Evolutionary conservation across 35 echinoderm and acorn worm genomes (phyloP).

Genomic region (Holothuria glaberrima): DNA sequence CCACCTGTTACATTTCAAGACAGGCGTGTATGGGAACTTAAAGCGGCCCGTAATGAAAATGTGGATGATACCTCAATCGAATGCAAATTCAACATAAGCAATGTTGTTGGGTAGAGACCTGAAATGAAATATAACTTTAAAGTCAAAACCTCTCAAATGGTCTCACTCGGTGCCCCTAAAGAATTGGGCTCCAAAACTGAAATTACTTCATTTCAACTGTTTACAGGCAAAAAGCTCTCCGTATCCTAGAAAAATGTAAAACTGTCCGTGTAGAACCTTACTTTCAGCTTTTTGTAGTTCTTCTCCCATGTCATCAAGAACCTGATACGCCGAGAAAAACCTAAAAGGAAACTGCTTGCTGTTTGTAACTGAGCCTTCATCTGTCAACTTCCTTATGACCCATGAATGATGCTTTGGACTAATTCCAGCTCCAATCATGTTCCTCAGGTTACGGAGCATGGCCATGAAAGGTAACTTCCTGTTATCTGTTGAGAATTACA

Average conservation of each 20-base stretch:
- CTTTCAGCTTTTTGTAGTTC: conserved; percentile 58
- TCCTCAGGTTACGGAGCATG: conserved; percentile 96
- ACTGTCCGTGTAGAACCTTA: neutral
- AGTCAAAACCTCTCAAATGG: no score
- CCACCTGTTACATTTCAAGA: no score
- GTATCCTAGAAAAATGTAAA: neutral
- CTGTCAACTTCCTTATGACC: conserved; percentile 87
- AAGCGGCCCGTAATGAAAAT: no score
- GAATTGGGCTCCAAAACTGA: no score
- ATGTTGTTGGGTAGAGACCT: no score
- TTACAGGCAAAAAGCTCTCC: no score
- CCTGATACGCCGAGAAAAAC: conserved; percentile 98
- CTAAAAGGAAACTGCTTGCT: conserved; percentile 98
- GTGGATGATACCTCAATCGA: no score
- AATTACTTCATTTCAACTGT: no score
- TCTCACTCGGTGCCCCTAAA: no score
- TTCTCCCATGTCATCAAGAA: conserved; percentile 68
- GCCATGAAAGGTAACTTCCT: conserved; percentile 99
- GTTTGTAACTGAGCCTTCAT: conserved; percentile 81
- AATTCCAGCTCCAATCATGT: conserved; percentile 88
- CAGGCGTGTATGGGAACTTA: no score
- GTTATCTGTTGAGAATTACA: conserved; percentile 64
- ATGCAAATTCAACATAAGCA: no score
- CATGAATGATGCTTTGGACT: conserved; percentile 78
- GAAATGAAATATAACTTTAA: no score